phyloP scores from a whole-genome alignment of 2,888 invertebrate genomes.

The Idaea biselata region DNA sequence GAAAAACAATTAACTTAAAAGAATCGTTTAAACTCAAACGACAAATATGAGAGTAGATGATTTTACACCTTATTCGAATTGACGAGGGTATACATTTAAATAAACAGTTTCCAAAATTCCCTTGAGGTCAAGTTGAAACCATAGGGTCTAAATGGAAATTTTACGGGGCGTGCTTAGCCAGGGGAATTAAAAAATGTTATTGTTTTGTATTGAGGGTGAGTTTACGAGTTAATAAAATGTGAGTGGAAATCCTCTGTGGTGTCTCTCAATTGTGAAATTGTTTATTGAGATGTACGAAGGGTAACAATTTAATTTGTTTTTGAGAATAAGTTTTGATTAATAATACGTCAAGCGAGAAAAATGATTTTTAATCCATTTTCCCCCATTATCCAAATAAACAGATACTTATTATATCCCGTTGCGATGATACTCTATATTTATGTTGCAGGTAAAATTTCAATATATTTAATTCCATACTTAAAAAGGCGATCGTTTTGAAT shows the following conservation, averaged over 20 bases:
- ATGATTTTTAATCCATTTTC: slow-evolving; percentile 3
- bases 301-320: slow-evolving; percentile 35
- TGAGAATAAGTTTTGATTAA: slow-evolving; percentile 16
- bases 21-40: not conserved
- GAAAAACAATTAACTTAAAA: not conserved
- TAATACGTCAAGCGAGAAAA: slow-evolving; percentile 6
- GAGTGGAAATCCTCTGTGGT: slow-evolving; percentile 55
- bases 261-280: slow-evolving; percentile 37
- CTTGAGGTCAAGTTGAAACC: slow-evolving; percentile 59
- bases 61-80: not conserved
- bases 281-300: slow-evolving; percentile 37
- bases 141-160: slow-evolving; percentile 69
- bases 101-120: slow-evolving; percentile 60
- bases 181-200: slow-evolving; percentile 74
- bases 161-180: slow-evolving; percentile 72
- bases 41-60: not conserved
- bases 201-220: slow-evolving; percentile 63
- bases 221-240: slow-evolving; percentile 76
- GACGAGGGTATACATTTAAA: slow-evolving; percentile 32
- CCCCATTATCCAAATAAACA: too few species aligned
- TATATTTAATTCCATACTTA: too few species aligned
- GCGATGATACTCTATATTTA: too few species aligned
- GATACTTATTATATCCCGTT: too few species aligned
- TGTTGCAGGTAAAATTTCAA: too few species aligned
- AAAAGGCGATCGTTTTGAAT: too few species aligned